A percentile compares a stretch with the other conserved stretches of the same genome.
These are phyloP conservation scores for Riparia riparia DNA, from an alignment of 2,113 vertebrate genomes.

Conservation along the genomic window DNA sequence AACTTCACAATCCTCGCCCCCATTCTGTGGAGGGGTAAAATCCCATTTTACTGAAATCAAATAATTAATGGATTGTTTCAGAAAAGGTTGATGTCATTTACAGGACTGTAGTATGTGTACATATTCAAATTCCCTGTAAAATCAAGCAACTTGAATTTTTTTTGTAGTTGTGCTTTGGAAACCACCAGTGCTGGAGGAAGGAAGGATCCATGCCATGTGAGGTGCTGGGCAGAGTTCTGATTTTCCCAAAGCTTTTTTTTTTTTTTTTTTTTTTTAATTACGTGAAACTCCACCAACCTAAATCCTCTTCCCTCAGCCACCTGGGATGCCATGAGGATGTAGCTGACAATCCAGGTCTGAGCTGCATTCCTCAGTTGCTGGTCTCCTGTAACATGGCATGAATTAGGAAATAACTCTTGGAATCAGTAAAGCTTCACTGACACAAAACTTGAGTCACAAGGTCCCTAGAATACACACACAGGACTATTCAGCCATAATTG, in stretches of 20 bases:
- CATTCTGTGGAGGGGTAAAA: background rate
- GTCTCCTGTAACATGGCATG: background rate
- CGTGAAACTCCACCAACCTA: background rate
- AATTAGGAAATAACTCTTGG: background rate
- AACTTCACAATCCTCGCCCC: background rate
- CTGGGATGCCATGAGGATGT: background rate
- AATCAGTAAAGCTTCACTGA: background rate
- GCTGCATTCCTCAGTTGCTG: background rate
- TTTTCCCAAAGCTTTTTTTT: background rate
- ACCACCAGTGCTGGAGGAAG: background rate
- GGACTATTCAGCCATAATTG: background rate
- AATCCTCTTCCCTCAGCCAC: background rate
- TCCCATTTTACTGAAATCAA: background rate
- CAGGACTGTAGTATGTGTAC: background rate
- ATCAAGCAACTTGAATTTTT: background rate
- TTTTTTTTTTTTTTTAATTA: background rate
- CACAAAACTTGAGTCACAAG: background rate
- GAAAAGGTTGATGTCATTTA: background rate
- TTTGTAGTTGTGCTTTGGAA: background rate
- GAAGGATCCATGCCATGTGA: background rate
- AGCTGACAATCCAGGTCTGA: background rate
- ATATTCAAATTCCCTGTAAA: background rate
- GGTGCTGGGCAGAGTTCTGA: background rate
- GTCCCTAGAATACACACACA: background rate
- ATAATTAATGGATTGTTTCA: background rate